Base-by-base conservation (phyloP, 2,113 vertebrate species). In the Potamarius usumacintae region DNA sequence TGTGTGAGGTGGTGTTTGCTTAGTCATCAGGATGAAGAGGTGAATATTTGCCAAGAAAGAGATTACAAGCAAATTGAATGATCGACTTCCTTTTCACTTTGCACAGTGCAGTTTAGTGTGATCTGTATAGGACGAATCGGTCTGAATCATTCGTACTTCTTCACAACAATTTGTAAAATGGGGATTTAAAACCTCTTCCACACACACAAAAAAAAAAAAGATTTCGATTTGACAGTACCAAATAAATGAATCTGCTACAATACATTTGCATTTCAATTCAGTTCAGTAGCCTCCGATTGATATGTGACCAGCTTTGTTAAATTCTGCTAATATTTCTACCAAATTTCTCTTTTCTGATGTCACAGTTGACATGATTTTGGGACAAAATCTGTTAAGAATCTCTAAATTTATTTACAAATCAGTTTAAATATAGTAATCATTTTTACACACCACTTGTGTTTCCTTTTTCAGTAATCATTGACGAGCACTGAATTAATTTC, bases 1-100 rank as follows among this genome's bases (percentile, higher is more conserved):
- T 60, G 18, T 81, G 57, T 60, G 27, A 60, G 55, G 15, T 0
- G 53, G 14, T 27, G 25, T 74, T 52, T 86, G 89, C 81, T 22
- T 67, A 65, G 87, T 81, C 57, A 81, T 86, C 85, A 88, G 65
- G 69, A 71, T 25, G 57, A 71, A 57, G 3, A 80, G 63, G 60
- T 48, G 15, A 83, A 69, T 57, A 84, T 78, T 67, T 82, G n/a
- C 76, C 14, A 30, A 7, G 34, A 30, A 69, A 25, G 20, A 82
- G 77, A 87, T 55, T 67, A 53, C 30, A 80, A 52, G 10, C 22
- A 10, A 42, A 63, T 88, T 52, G 52, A 84, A 72, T 34, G 83
- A 86, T 83, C 18, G 48, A 87, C 52, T 71, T 72, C 42, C 71
- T 25, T 42, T 82, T 63, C n/a, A 14, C 17, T 42, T 81, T 81